Evolutionary conservation across 2,113 vertebrate genomes (phyloP).

Genomic region (Neoarius graeffei): DNA sequence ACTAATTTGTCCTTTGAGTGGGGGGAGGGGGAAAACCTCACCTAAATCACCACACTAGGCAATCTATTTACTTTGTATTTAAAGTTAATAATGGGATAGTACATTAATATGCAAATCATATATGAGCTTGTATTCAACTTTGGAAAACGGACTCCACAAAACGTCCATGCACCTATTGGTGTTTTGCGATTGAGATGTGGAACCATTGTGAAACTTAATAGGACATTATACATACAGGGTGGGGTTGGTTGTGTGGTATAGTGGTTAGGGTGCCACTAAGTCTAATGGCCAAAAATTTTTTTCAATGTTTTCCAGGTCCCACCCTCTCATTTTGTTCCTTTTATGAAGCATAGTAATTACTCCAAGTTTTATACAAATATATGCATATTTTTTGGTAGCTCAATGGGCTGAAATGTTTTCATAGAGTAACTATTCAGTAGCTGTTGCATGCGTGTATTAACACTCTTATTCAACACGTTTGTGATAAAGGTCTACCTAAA

Average conservation of each 20-base stretch:
- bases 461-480: no score
- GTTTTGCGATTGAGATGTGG: background rate
- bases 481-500: no score
- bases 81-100: background rate
- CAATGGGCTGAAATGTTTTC: no score
- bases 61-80: background rate
- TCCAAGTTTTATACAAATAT: no score
- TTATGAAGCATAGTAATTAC: no score
- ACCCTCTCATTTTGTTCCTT: no score
- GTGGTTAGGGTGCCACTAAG: no score
- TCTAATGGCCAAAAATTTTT: no score
- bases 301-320: no score
- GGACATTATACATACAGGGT: background rate
- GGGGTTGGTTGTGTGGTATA: background rate
- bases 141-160: background rate
- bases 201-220: background rate
- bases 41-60: background rate
- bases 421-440: no score
- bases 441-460: no score
- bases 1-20: background rate
- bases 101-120: constrained; percentile 11
- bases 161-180: background rate
- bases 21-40: background rate
- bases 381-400: no score
- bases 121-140: constrained; percentile 10